Evolutionary conservation across 2,888 invertebrate genomes (phyloP).

Genomic region (Cantharis lateralis): DNA sequence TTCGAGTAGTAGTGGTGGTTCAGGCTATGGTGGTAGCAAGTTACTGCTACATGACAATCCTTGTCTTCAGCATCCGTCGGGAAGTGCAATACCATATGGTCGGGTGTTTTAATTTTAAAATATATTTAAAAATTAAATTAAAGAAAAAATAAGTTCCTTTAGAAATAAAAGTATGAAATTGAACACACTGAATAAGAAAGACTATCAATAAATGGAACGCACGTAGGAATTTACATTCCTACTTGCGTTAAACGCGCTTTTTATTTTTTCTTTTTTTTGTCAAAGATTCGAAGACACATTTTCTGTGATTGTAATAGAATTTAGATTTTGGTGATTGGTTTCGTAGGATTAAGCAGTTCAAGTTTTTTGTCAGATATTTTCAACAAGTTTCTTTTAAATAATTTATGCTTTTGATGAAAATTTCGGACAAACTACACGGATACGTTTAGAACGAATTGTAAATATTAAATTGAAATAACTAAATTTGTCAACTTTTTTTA

Average conservation of each 20-base stretch:
- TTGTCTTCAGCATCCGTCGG: constrained; percentile 59
- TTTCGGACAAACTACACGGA: not conserved
- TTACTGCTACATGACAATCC: constrained; percentile 66
- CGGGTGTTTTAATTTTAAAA: constrained; percentile 30
- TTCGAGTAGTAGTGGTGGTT: constrained; percentile 64
- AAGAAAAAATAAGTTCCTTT: not conserved
- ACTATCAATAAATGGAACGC: too few species aligned
- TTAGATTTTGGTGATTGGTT: not conserved
- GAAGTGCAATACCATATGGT: constrained; percentile 31
- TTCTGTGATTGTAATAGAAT: constrained; percentile 1
- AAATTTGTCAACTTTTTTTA: not conserved
- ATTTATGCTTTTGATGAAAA: not conserved
- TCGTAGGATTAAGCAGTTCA: not conserved
- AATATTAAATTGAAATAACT: not conserved
- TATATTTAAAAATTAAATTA: not conserved
- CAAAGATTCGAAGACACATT: not conserved
- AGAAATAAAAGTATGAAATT: not conserved
- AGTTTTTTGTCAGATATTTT: not conserved
- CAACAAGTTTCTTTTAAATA: not conserved
- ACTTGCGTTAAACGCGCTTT: not conserved
- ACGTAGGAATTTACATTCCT: not conserved
- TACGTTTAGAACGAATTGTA: not conserved
- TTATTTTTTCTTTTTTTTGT: not conserved
- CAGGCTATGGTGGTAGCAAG: constrained; percentile 65
- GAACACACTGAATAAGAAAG: too few species aligned